A percentile compares a stretch with the other conserved stretches of the same genome.
Evolutionary conservation across 2,797 vertebrate genomes (phyloP).

Genomic region (Sebastes oblongus): DNA sequence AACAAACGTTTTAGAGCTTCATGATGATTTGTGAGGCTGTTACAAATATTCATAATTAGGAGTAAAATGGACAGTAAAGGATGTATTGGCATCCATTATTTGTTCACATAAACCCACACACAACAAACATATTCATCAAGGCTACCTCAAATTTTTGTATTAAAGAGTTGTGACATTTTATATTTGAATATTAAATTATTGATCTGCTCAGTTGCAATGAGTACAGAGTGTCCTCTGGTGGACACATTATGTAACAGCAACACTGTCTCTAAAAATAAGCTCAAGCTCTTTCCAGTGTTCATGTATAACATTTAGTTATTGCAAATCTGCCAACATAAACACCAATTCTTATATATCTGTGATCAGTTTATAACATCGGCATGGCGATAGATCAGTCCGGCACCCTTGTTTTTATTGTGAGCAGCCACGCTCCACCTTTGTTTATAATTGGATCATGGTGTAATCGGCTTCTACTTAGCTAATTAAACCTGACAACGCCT

Average conservation of each 20-base stretch:
- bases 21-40: background rate
- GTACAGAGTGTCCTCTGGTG: background rate
- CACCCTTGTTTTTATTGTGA: background rate
- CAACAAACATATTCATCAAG: background rate
- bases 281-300: background rate
- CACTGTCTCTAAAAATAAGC: background rate
- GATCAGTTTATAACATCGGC: background rate
- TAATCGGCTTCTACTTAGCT: background rate
- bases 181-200: background rate
- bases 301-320: background rate
- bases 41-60: background rate
- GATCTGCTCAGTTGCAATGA: background rate
- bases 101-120: background rate
- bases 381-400: background rate
- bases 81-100: background rate
- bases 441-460: constrained; percentile 13
- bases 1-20: background rate
- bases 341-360: background rate
- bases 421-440: background rate
- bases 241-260: background rate
- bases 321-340: background rate
- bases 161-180: background rate
- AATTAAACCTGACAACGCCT: background rate
- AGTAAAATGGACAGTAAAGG: background rate
- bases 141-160: background rate